phyloP scores from a whole-genome alignment of 2,888 invertebrate species.

The Papilio demoleus region DNA sequence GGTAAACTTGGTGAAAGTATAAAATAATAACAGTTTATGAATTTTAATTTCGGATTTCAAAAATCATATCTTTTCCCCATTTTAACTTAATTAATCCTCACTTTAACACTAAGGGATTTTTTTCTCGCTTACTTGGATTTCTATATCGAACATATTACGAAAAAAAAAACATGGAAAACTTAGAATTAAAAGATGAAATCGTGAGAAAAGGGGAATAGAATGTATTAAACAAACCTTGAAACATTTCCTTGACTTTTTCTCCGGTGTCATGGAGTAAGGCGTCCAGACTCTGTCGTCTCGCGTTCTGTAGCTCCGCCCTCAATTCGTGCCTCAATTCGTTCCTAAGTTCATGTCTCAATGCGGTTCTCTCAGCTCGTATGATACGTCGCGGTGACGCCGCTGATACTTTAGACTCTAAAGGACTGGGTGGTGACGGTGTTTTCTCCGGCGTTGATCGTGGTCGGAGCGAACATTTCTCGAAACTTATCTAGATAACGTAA shows the following conservation, averaged over 20 bases:
- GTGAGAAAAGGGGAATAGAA: too few species aligned
- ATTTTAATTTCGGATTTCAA: too few species aligned
- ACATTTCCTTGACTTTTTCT: conserved; percentile 91
- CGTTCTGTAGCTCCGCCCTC: conserved; percentile 59
- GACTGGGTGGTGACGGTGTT: conserved; percentile 66
- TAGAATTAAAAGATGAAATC: too few species aligned
- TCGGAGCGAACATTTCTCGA: conserved; percentile 81
- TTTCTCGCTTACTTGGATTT: too few species aligned
- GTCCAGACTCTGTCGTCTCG: conserved; percentile 89
- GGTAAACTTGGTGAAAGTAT: too few species aligned
- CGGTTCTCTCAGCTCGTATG: conserved; percentile 41
- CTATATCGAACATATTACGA: too few species aligned
- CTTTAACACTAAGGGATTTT: too few species aligned
- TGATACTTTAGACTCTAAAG: conserved; percentile 58
- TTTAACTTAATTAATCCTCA: too few species aligned
- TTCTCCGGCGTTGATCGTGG: conserved; percentile 70
- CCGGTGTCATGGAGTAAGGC: conserved; percentile 90
- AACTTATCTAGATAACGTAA: conserved; percentile 81
- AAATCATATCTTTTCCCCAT: too few species aligned
- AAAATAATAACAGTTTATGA: too few species aligned
- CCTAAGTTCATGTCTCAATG: conserved; percentile 47
- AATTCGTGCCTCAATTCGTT: conserved; percentile 51
- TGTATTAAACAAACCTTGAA: conserved; percentile 87
- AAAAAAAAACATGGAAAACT: too few species aligned
- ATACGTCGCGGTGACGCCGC: conserved; percentile 58